Percentiles rank a stretch among this genome's conserved stretches.
phyloP scores from a whole-genome alignment of 2,797 vertebrate genomes.

The Ctenopoma multispine region DNA sequence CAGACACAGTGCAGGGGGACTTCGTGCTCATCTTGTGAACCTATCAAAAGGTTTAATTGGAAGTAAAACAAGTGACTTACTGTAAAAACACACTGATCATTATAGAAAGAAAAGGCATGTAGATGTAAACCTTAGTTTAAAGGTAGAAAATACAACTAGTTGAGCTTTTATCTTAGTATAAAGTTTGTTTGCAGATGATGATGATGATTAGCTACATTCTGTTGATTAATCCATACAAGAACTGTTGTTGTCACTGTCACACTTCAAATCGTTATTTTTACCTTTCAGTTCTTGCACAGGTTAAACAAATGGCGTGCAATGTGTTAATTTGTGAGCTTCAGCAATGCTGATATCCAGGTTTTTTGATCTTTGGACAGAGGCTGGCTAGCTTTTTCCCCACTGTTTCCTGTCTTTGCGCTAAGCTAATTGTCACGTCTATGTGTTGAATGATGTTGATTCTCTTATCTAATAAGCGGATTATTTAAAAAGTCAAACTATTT shows the following conservation, averaged over 20 bases:
- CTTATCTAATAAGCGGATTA: not conserved
- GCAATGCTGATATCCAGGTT: too few relatives aligned
- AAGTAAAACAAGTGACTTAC: slow-evolving; percentile 18
- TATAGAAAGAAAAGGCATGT: not conserved
- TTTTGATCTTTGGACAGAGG: slow-evolving; percentile 2
- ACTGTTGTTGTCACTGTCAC: not conserved
- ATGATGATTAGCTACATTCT: too few relatives aligned
- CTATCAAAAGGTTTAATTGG: slow-evolving; percentile 41
- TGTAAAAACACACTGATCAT: slow-evolving; percentile 10
- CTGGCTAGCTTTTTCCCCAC: not conserved
- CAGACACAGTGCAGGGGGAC: slow-evolving; percentile 69
- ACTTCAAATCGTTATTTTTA: not conserved
- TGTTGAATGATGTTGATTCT: too few relatives aligned
- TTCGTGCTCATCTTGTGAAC: slow-evolving; percentile 78
- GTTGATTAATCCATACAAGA: not conserved
- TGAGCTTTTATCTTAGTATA: too few relatives aligned
- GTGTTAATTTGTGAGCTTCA: not conserved
- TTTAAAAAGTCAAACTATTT: not conserved
- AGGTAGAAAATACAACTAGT: too few relatives aligned
- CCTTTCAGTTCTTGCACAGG: not conserved
- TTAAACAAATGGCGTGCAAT: not conserved
- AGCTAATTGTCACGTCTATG: not conserved
- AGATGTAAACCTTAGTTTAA: too few relatives aligned
- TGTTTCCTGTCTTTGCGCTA: not conserved
- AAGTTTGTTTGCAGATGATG: too few relatives aligned